Base-by-base conservation (phyloP, 1,140 invertebrate species). In the Laupala kohalensis region DNA sequence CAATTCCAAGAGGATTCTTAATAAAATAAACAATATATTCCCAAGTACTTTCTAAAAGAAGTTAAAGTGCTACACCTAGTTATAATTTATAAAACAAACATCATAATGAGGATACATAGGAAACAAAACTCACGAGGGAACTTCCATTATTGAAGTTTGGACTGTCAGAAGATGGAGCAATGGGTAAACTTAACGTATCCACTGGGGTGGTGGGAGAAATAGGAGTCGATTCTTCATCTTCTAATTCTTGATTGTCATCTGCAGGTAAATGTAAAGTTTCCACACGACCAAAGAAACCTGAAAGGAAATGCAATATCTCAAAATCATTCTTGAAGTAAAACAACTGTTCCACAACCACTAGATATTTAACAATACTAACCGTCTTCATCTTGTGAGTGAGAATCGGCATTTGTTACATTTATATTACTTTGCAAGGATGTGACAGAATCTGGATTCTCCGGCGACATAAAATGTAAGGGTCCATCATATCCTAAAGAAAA, bases 391-490 rank as follows among this genome's bases (percentile, higher is more conserved):
- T 26, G 25, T 3, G 25, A 13, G 19, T 19, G 37, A 13, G 37
- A 53, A 2, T 53, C 37, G 9, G 37, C 9, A 19, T 19, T 53
- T 53, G 37, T 19, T 13, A 53, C 19, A 19, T 53, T 53, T 13
- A 53, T 74, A 13, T 37, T 70, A 26, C 24, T 28, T 37, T 74
- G 75, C 19, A 71, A 75, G 70, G 81, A 81, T 71, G 85, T 77
- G 76, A 86, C 87, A 80, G 91, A 88, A 81, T 93, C 90, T 15
- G 90, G 87, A 82, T 91, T 92, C 68, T 80, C 83, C 74, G 86
- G 85, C 25, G 87, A 86, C 84, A 92, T 89, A 78, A 88, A 93
- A 81, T 92, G 91, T 81, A 93, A 85, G 67, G 92, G 90, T 64
- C 91, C 90, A 84, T 93, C 91, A 80, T 93, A 94, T 76, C 87